phyloP scores from a whole-genome alignment of 2,113 vertebrate genomes.

The Hyperopisus bebe region DNA sequence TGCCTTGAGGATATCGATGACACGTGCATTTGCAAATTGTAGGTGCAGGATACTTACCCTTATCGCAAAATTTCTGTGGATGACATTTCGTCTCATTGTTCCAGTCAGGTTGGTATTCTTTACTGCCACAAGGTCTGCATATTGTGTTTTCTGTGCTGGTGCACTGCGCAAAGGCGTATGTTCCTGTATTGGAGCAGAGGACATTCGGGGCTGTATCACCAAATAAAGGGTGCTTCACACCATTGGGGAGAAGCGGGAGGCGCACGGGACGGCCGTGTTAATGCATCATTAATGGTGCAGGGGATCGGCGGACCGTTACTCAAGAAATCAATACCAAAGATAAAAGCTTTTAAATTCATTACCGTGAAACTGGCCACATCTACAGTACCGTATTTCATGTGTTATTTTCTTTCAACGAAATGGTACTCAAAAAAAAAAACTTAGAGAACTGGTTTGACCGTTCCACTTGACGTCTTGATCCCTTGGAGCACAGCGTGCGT shows the following conservation, averaged over 20 bases:
- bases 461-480: neutral
- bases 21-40: neutral
- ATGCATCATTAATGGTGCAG: neutral
- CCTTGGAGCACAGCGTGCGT: neutral
- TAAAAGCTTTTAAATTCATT: neutral
- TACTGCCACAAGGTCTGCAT: conserved; percentile 64
- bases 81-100: conserved; percentile 70
- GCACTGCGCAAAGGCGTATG: conserved; percentile 65
- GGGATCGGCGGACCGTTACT: neutral
- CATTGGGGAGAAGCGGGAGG: neutral
- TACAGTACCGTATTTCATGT: neutral
- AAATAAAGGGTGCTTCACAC: neutral
- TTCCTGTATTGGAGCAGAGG: conserved; percentile 53
- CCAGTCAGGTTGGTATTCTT: conserved; percentile 79
- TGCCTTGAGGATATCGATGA: neutral
- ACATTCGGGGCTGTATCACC: neutral
- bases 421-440: neutral
- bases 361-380: neutral
- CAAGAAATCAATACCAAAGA: neutral
- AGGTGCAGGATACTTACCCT: conserved; percentile 58
- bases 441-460: neutral
- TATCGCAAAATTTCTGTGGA: conserved; percentile 78
- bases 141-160: conserved; percentile 50
- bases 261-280: neutral
- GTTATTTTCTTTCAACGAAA: neutral